Evolutionary conservation across 2,888 invertebrate genomes (phyloP).

Genomic region (Aplocera efformata): DNA sequence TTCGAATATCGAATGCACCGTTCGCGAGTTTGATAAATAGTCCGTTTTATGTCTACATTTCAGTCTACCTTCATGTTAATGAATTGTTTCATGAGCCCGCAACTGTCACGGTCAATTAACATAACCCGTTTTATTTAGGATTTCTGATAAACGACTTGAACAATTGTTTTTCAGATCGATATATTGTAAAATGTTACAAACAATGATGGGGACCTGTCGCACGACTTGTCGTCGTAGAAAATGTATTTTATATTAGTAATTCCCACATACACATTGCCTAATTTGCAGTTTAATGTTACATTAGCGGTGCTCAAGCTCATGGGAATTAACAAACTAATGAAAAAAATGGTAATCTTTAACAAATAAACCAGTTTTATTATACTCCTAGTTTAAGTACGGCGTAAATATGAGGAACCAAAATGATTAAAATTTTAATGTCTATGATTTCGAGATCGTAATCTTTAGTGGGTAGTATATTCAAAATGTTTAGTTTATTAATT

Average conservation of each 20-base stretch:
- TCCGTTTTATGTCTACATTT: slow-evolving; percentile 42
- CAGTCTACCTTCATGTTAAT: slow-evolving; percentile 41
- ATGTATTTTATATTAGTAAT: slow-evolving; percentile 33
- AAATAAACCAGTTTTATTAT: slow-evolving; percentile 54
- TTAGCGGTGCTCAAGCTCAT: slow-evolving; percentile 54
- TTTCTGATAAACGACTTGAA: slow-evolving; percentile 26
- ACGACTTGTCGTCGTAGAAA: slow-evolving; percentile 26
- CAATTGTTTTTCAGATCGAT: slow-evolving; percentile 32
- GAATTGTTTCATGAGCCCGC: slow-evolving; percentile 42
- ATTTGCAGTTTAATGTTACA: slow-evolving; percentile 69
- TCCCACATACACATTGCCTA: slow-evolving; percentile 73
- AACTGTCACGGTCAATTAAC: slow-evolving; percentile 26
- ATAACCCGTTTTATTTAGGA: slow-evolving; percentile 36
- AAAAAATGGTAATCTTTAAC: slow-evolving; percentile 41
- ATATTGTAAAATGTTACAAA: slow-evolving; percentile 37
- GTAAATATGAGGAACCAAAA: slow-evolving; percentile 22
- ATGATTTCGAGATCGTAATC: slow-evolving; percentile 17
- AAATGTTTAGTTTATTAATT: not conserved
- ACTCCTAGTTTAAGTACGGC: slow-evolving; percentile 36
- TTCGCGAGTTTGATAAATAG: slow-evolving; percentile 65
- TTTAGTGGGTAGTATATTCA: slow-evolving; percentile 1
- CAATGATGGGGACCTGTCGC: slow-evolving; percentile 45
- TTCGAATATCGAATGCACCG: slow-evolving; percentile 48
- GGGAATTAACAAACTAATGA: slow-evolving; percentile 53
- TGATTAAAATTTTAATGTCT: slow-evolving; percentile 19